phyloP scores from a whole-genome alignment of 1,140 invertebrate genomes.

The Tetranychus urticae region DNA sequence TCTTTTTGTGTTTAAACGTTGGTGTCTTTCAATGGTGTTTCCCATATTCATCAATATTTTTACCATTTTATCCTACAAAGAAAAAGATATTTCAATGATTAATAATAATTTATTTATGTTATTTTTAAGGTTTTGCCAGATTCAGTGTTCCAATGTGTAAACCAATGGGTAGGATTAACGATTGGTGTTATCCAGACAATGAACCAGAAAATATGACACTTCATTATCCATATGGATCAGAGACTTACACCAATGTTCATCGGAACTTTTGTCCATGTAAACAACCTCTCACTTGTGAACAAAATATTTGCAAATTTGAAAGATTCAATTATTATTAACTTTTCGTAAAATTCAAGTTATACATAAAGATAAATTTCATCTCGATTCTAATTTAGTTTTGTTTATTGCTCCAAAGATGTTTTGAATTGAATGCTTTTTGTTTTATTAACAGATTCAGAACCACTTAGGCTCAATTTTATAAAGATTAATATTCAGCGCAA shows the following conservation, averaged over 20 bases:
- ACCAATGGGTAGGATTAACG: slow-evolving; percentile 7
- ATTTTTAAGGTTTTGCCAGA: slow-evolving; percentile 7
- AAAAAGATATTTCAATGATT: no score
- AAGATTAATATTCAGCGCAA: no score
- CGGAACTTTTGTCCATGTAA: slow-evolving; percentile 8
- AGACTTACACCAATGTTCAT: slow-evolving; percentile 6
- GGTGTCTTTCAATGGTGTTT: not conserved
- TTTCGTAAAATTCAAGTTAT: no score
- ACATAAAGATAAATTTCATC: no score
- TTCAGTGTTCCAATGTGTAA: slow-evolving; percentile 10
- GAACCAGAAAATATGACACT: slow-evolving; percentile 8
- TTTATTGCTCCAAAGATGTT: no score
- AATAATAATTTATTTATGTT: no score
- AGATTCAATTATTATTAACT: no score
- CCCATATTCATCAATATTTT: not conserved
- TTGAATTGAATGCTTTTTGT: no score
- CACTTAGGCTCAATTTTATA: no score
- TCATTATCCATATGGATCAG: slow-evolving; percentile 7
- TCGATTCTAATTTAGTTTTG: no score
- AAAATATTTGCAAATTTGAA: not conserved
- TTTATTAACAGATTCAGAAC: no score
- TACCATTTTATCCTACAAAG: no score
- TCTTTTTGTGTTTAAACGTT: not conserved
- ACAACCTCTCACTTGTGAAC: not conserved
- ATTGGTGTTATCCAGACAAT: slow-evolving; percentile 8